Evolutionary conservation across 64 coral and sea anemone species (phyloP), one percentile per base, ranked within the genome.

Genomic region (Actinia tenebrosa): DNA sequence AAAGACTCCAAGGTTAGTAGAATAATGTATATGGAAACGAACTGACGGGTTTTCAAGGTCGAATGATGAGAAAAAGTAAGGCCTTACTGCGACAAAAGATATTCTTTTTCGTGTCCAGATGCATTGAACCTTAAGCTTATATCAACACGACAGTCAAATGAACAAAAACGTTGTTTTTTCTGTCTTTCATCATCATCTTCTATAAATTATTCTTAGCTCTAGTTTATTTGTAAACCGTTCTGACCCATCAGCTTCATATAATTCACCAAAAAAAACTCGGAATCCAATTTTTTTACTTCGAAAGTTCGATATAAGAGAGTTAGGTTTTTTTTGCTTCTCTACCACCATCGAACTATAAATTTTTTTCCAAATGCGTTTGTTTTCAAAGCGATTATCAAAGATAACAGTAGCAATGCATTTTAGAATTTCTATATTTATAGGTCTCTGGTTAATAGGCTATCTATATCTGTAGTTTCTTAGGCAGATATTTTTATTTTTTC

Each of bases 1-100:
- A 97, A 97, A 80, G 91, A 66, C 45, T 85, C 83, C 26, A 97
- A 97, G 91, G 94, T 97, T 81, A 95, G 94, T 89, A 23, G 10
- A 64, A 16, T 83, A 44, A 3, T 10, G 15, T 16, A 14, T 1
- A 30, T 75, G 11, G 0, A 42, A 75, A 25, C 5, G 13, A 75
- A 10, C 11, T 75, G 3, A 14, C 1, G 10, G 9, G 69, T 75
- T 2, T 75, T 7, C 4, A 30, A 26, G 69, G 23, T n/a, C 0
- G 13, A 1, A 27, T 75, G 11, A 10, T 75, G n/a, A 2, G n/a
- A 14, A 11, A 1, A 26, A 75, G 10, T 5, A 15, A 15, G 13
- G n/a, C 2, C 7, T 23, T 14, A 30, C 10, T 7, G 1, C 69
- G 69, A 75, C 69, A 75, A 42, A 30, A 75, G 69, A 30, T 75